Percentiles rank a stretch among this genome's conserved stretches.
Evolutionary conservation across 1,140 invertebrate species (phyloP).

Genomic region (Tribolium madens): DNA sequence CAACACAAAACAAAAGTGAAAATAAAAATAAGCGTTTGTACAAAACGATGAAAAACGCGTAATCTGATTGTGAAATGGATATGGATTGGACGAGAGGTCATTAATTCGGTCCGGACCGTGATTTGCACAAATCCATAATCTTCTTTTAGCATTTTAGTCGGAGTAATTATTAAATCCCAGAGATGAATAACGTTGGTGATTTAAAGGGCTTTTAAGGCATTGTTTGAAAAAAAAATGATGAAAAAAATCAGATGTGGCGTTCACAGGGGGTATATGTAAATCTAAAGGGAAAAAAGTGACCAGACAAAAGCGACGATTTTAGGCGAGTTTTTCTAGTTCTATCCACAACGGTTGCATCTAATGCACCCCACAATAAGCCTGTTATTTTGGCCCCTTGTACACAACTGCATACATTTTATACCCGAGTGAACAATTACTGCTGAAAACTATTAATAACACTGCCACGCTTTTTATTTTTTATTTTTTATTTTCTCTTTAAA

Average conservation of each 20-base stretch:
- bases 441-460: slow-evolving; percentile 10
- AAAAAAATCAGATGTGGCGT: not conserved
- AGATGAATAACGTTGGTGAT: not conserved
- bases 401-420: slow-evolving; percentile 28
- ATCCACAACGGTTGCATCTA: slow-evolving; percentile 11
- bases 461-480: slow-evolving; percentile 13
- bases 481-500: too few relatives aligned
- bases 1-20: not conserved
- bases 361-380: slow-evolving; percentile 33
- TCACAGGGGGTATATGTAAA: slow-evolving; percentile 19
- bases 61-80: slow-evolving; percentile 21
- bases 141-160: not conserved
- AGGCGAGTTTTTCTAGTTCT: slow-evolving; percentile 30
- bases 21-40: not conserved
- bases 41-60: slow-evolving; percentile 18
- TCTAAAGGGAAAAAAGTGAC: not conserved
- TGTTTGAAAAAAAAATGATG: not conserved
- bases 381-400: slow-evolving; percentile 11
- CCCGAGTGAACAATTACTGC: not conserved
- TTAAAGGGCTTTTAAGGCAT: slow-evolving; percentile 1
- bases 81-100: slow-evolving; percentile 25
- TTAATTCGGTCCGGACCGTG: slow-evolving; percentile 4
- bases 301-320: slow-evolving; percentile 19
- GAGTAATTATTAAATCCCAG: not conserved
- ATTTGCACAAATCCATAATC: slow-evolving; percentile 16